These are phyloP conservation scores for Anthopleura xanthogrammica DNA, from an alignment of 92 coral and sea anemone species.

Conservation along the genomic window DNA sequence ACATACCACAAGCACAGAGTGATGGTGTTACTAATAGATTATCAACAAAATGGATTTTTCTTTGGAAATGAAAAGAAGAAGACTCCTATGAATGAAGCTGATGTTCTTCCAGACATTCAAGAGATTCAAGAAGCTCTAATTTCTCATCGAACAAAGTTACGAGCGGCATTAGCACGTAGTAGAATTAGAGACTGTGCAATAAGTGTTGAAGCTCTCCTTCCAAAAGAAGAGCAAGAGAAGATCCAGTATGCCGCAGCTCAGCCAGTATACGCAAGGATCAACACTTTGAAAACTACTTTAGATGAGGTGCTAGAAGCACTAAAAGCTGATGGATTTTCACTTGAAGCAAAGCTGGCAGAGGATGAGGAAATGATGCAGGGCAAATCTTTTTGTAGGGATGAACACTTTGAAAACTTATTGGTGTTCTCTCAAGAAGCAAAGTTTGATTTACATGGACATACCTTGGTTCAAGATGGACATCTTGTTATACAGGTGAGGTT, in stretches of 20 bases:
- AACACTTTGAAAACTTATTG: conserved; percentile 79
- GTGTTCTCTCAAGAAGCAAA: conserved; percentile 83
- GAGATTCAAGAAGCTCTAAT: conserved; percentile 84
- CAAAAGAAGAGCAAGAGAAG: conserved; percentile 94
- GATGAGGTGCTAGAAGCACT: conserved; percentile 63
- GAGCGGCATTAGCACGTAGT: conserved; percentile 93
- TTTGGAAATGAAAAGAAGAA: conserved; percentile 78
- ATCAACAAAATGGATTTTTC: conserved; percentile 96
- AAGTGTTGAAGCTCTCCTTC: conserved; percentile 94
- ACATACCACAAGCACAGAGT: conserved; percentile 91
- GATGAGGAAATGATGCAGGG: conserved; percentile 53
- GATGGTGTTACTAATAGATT: conserved; percentile 85
- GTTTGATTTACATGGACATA: conserved; percentile 86
- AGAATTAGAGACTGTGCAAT: conserved; percentile 94
- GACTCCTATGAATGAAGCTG: conserved; percentile 47
- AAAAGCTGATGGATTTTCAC: conserved; percentile 61
- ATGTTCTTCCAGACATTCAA: conserved; percentile 70
- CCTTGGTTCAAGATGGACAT: conserved; percentile 68
- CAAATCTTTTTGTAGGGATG: conserved; percentile 71
- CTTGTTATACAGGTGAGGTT: conserved; percentile 87
- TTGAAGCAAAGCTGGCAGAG: conserved; percentile 54
- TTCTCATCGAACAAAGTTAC: conserved; percentile 77
- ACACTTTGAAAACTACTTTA: conserved; percentile 62
- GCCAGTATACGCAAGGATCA: conserved; percentile 87
- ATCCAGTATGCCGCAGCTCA: conserved; percentile 81